Evolutionary conservation across 92 coral and sea anemone genomes (phyloP).

Genomic region (Heliopora coerulea): DNA sequence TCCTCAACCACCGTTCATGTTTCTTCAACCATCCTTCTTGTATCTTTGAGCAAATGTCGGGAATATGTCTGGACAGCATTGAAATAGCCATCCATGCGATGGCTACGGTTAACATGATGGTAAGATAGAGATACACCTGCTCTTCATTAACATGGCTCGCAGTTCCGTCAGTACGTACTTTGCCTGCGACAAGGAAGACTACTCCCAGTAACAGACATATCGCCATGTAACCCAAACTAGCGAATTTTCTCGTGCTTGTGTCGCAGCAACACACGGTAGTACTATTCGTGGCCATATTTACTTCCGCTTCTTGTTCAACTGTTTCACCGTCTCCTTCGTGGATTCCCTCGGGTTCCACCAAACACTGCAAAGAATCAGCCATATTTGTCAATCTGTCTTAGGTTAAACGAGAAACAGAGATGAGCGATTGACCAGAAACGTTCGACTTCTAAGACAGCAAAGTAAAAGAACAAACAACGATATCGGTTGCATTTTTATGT

Average conservation of each 20-base stretch:
- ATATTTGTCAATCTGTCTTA: too few relatives aligned
- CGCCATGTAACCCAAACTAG: constrained; percentile 10
- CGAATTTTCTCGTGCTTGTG: background rate
- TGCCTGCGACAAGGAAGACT: constrained; percentile 9
- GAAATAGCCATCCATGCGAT: constrained; percentile 12
- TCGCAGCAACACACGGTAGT: constrained; percentile 1
- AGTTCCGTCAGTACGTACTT: background rate
- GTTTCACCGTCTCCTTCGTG: background rate
- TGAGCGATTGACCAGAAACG: too few relatives aligned
- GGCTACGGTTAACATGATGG: background rate
- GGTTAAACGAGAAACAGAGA: too few relatives aligned
- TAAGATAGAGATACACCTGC: constrained; percentile 11
- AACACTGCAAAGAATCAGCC: too few relatives aligned
- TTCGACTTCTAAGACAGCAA: too few relatives aligned
- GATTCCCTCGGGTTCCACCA: background rate
- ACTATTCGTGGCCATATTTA: background rate
- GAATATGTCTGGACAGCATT: background rate
- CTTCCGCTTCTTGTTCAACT: background rate
- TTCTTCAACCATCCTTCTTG: background rate
- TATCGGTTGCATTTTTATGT: too few relatives aligned
- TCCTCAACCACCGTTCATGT: too few relatives aligned
- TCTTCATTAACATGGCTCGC: background rate
- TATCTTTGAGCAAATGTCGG: background rate
- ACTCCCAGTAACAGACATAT: background rate
- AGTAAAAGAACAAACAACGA: too few relatives aligned